These are phyloP conservation scores for Pterobdella sp. DNA, from an alignment of 2,888 invertebrate species.

Conservation along the genomic window DNA sequence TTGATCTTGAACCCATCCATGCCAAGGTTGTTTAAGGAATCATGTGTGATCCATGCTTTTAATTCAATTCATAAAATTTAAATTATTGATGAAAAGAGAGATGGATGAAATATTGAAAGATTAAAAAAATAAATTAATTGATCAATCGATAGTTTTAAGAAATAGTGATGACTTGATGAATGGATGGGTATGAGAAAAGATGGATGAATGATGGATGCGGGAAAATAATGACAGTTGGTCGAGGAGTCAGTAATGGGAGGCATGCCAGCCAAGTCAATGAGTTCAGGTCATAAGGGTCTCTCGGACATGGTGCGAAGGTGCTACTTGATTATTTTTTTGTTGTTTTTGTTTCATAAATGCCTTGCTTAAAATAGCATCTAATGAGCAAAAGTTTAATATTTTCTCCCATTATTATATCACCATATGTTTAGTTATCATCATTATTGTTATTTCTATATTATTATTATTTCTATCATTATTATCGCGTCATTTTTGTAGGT, in stretches of 20 bases:
- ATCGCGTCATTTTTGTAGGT: too few species aligned
- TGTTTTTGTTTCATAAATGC: too few species aligned
- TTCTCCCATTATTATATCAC: too few species aligned
- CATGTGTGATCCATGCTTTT: background rate
- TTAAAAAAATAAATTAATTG: background rate
- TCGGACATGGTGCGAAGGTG: background rate
- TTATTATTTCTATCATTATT: too few species aligned
- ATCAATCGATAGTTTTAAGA: background rate
- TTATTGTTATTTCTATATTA: too few species aligned
- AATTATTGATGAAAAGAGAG: background rate
- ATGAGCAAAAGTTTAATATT: too few species aligned
- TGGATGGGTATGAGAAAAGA: background rate
- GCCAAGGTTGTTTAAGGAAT: background rate
- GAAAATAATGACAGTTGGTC: background rate
- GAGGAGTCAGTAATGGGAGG: background rate
- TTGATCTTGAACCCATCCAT: background rate
- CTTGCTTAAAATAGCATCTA: too few species aligned
- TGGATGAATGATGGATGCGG: constrained; percentile 7
- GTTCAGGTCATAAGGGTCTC: background rate
- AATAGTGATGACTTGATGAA: background rate
- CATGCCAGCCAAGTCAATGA: background rate
- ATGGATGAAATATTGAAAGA: background rate
- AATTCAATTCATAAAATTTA: too few species aligned
- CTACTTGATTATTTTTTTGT: background rate
- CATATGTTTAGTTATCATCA: too few species aligned